Conservation (phyloP, 2,888 invertebrate genomes). For the Bellardia bayeri region DNA sequence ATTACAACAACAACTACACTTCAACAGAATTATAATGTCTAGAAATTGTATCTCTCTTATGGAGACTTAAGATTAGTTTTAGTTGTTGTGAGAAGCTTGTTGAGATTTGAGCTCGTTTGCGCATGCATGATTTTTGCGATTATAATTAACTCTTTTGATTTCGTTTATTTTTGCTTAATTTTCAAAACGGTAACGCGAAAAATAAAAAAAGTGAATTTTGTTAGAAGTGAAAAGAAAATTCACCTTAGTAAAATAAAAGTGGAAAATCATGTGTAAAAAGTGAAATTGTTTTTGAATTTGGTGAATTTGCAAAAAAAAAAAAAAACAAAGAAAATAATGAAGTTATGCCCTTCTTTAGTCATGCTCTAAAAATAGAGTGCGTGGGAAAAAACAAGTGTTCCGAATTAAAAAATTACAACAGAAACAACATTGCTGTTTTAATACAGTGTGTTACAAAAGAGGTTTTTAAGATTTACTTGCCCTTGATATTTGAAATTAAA, state of each 20-base stretch:
- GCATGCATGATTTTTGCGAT: conserved; percentile 55
- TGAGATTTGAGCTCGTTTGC: conserved; percentile 68
- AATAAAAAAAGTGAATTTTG: conserved; percentile 35
- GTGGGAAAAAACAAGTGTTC: conserved; percentile 58
- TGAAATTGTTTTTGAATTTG: not conserved
- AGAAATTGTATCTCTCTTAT: conserved; percentile 62
- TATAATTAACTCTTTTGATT: conserved; percentile 13
- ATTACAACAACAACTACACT: conserved; percentile 36
- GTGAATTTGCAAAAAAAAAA: not conserved
- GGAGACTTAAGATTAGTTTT: conserved; percentile 64
- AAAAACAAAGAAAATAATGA: not conserved
- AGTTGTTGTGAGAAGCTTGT: conserved; percentile 72
- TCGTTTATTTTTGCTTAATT: not conserved
- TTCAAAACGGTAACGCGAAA: conserved; percentile 33
- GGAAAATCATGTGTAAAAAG: conserved; percentile 7
- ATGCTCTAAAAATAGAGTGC: conserved; percentile 25
- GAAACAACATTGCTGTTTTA: not conserved
- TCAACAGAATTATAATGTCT: conserved; percentile 53
- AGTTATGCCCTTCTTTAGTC: not conserved
- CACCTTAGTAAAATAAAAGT: not conserved
- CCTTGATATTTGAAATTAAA: conserved; percentile 27
- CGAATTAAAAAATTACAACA: conserved; percentile 19
- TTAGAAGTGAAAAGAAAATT: conserved; percentile 13
- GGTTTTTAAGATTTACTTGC: conserved; percentile 3
- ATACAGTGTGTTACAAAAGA: conserved; percentile 30